Conservation (phyloP, 2,888 invertebrate species). For the Iselma pallidipennis region DNA sequence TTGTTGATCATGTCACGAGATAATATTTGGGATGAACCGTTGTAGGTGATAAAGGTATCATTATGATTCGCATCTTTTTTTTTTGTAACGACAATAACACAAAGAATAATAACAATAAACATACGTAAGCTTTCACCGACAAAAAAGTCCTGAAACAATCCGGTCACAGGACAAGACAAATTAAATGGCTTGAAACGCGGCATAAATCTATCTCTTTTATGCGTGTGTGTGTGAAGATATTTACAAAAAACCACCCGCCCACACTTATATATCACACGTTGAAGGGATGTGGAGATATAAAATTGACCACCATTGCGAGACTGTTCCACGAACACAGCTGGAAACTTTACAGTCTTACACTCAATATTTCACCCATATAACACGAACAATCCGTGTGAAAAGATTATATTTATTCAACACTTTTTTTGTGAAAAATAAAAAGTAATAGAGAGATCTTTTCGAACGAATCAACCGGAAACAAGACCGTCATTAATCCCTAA, state of each 20-base stretch:
- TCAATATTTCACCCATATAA: background rate
- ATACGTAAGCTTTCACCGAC: no score
- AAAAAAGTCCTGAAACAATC: background rate
- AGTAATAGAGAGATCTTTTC: no score
- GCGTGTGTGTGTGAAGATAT: background rate
- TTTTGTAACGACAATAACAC: background rate
- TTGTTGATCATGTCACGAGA: constrained; percentile 1
- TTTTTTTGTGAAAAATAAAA: no score
- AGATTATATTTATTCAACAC: background rate
- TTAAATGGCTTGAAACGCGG: background rate
- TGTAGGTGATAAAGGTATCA: background rate
- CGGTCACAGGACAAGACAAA: background rate
- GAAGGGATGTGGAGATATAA: background rate
- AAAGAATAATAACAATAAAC: no score
- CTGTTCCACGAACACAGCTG: background rate
- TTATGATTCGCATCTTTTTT: background rate
- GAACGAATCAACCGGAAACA: no score
- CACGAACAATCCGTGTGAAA: background rate
- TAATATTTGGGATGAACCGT: background rate
- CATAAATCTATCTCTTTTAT: background rate
- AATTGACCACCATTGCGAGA: background rate
- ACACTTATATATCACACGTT: background rate
- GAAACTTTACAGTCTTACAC: background rate
- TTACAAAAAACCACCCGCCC: background rate
- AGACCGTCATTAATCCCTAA: no score